Evolutionary conservation across 23 tunicate species (phyloP).

Genomic region (Diplosoma virens): DNA sequence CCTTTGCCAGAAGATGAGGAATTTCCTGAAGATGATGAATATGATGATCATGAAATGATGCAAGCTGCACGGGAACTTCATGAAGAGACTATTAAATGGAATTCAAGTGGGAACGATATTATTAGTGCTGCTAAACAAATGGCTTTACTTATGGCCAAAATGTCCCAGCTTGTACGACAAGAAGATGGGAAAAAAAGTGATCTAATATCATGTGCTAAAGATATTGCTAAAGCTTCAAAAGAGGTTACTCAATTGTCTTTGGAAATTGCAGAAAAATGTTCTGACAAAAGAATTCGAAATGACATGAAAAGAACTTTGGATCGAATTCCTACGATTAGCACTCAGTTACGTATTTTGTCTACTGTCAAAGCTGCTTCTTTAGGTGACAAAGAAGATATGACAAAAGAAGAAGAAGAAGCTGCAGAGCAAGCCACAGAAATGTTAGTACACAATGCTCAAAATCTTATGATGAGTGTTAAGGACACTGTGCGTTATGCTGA

Average conservation of each 20-base stretch:
- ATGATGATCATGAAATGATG: slow-evolving; percentile 69
- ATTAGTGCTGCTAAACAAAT: slow-evolving; percentile 95
- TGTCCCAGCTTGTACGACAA: slow-evolving; percentile 79
- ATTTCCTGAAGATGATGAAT: slow-evolving; percentile 73
- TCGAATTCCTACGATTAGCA: slow-evolving; percentile 91
- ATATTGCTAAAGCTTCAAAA: slow-evolving; percentile 92
- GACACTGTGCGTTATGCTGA: slow-evolving; percentile 96
- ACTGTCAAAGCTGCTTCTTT: slow-evolving; percentile 99
- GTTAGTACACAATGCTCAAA: slow-evolving; percentile 98
- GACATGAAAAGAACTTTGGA: slow-evolving; percentile 97
- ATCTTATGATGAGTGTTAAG: slow-evolving; percentile 95
- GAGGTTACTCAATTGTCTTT: slow-evolving; percentile 76
- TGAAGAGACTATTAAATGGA: slow-evolving; percentile 96
- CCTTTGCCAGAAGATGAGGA: slow-evolving; percentile 86
- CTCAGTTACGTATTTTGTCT: slow-evolving; percentile 93
- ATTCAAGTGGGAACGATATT: slow-evolving; percentile 89
- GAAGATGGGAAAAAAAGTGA: slow-evolving; percentile 93
- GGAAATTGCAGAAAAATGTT: slow-evolving; percentile 95
- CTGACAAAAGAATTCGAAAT: slow-evolving; percentile 85
- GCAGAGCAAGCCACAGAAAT: slow-evolving; percentile 99
- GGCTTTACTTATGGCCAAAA: slow-evolving; percentile 99
- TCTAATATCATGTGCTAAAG: slow-evolving; percentile 88
- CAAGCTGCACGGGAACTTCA: slow-evolving; percentile 97
- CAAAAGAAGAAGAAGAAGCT: slow-evolving; percentile 81
- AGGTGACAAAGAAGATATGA: slow-evolving; percentile 63